Evolutionary conservation across 2,797 vertebrate genomes (phyloP), one percentile per base, ranked within the genome.

Genomic region (Rhinophrynus dorsalis): DNA sequence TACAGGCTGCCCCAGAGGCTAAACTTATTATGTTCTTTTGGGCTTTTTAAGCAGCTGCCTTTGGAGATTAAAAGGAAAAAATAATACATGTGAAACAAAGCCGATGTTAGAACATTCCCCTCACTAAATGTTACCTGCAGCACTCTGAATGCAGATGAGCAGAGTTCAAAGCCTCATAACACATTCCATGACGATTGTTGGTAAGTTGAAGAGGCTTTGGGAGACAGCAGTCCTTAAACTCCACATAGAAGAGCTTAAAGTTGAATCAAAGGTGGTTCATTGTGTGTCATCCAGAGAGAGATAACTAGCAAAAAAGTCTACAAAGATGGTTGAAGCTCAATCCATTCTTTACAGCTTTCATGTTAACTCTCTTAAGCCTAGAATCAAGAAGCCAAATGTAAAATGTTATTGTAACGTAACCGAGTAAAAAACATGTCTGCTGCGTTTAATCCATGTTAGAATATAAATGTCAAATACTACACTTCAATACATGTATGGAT

Each of bases 91-190:
- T 62, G 38, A 44, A n/a, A 27, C 9, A 5, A 32, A 45, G 6
- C 4, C 8, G 10, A 6, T 8, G 30, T 37, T 21, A 37, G 29
- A 63, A 38, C 60, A 18, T 30, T 9, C 67, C n/a, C 3, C 2
- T 35, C 30, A 18, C 11, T 26, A 55, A 69, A 62, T 27, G 29
- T 33, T 44, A 52, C 47, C 37, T 33, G 48, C 48, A 21, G 20
- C 18, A 12, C 37, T 20, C 27, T 18, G 57, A 69, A 61, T 62
- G 57, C 48, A 62, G 27, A 69, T 61, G 35, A 62, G 27, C 27
- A 3, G 20, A 61, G 67, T 61, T 62, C 38, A 70, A 45, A 47
- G 67, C n/a, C 10, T 13, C 21, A 20, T 20, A 23, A 24, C 20
- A 11, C 15, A 4, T 45, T 55, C 32, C 37, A 26, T 40, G 20